Percentiles rank a stretch among this genome's conserved stretches.
Evolutionary conservation across 2,888 invertebrate species (phyloP).

Genomic region (Pinctada fucata): DNA sequence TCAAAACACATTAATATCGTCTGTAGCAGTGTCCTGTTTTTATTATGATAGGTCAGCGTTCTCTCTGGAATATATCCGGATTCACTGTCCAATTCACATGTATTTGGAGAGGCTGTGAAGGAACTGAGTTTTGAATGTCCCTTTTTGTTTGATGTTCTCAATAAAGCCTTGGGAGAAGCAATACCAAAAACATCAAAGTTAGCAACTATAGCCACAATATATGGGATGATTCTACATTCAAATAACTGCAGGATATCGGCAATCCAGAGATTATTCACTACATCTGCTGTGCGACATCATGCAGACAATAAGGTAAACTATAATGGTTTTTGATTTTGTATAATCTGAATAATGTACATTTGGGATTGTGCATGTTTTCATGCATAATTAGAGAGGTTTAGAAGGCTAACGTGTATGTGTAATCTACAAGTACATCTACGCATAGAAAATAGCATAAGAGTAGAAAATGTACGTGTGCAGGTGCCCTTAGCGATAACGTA

Average conservation of each 20-base stretch:
- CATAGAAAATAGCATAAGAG: no score
- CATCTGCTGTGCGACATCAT: constrained; percentile 16
- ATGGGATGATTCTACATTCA: constrained; percentile 23
- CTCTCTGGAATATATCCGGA: background rate
- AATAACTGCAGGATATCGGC: constrained; percentile 11
- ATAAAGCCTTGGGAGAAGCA: constrained; percentile 12
- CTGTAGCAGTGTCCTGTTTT: no score
- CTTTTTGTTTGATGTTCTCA: constrained; percentile 5
- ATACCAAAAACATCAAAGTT: constrained; percentile 4
- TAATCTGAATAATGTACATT: no score
- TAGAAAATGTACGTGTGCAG: no score
- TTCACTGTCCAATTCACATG: background rate
- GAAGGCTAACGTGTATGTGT: no score
- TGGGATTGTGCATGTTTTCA: no score
- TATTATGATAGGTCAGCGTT: background rate
- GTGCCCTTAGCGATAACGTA: no score
- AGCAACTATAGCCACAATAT: constrained; percentile 19
- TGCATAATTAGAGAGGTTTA: no score
- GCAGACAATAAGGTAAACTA: constrained; percentile 22
- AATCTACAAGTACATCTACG: no score
- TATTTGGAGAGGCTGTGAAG: constrained; percentile 9
- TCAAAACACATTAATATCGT: no score
- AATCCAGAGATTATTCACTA: constrained; percentile 15
- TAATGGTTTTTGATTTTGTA: background rate
- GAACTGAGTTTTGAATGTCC: constrained; percentile 10